Evolutionary conservation across 2,888 invertebrate genomes (phyloP), one percentile per base, ranked within the genome.

Genomic region (Cerastis leucographa): DNA sequence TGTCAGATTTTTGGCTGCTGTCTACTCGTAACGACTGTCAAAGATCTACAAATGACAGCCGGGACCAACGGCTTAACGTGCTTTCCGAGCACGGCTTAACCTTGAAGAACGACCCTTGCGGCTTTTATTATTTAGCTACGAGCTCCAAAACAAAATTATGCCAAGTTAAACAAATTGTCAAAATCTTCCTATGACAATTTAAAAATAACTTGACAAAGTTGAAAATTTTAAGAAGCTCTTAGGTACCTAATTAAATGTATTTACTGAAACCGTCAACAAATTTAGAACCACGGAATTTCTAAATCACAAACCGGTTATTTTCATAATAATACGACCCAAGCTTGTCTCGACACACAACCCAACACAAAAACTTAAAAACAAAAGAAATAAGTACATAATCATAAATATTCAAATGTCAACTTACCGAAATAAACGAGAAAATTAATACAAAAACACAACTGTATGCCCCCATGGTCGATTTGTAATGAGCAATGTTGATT

Each of bases 341-440:
- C 51, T 7, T 25, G 17, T 17, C n/a, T 14, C 6, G 17, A 14
- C 5, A 17, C 56, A 59, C n/a, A 19, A 11, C 17, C 9, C 17
- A 17, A 12, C 17, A 40, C 9, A 54, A 3, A 51, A 22, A 9
- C 14, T 25, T 11, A 42, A 1, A 62, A 25, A 44, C 11, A 22
- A 49, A 25, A 51, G 4, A 61, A 54, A 40, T 42, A 35, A 35
- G 35, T 2, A 35, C 35, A 35, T 2, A 35, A 35, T 35, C 3
- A 35, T 3, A 25, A n/a, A n/a, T 9, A 64, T n/a, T 22, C 14
- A 62, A 35, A 62, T 62, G n/a, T 25, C 17, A 73, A 80, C 80
- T 75, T 29, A 83, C 85, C 86, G 78, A 78, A n/a, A 77, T 25
- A 61, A 4, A 67, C 1, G 61, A 29, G 12, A 59, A 46, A 64